A percentile compares a stretch with the other conserved stretches of the same genome.
These are phyloP conservation scores for Xiphophorus maculatus DNA, from an alignment of 2,113 vertebrate species.

Conservation along the genomic window DNA sequence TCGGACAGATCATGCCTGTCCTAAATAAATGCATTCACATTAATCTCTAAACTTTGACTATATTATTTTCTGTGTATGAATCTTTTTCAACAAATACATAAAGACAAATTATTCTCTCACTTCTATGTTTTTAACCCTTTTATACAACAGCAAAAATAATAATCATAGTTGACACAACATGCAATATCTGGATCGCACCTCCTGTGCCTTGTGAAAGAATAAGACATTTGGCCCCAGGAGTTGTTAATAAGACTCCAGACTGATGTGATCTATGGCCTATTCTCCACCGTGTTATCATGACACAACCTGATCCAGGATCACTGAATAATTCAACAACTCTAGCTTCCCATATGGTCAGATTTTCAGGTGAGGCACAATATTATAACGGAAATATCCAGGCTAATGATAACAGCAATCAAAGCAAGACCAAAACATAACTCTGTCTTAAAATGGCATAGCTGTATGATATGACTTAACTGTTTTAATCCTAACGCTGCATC, in stretches of 20 bases:
- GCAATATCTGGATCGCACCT: constrained; percentile 12
- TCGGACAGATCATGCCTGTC: no score
- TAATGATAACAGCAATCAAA: background rate
- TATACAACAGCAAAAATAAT: no score
- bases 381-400: constrained; percentile 11
- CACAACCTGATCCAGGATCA: constrained; percentile 58
- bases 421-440: background rate
- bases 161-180: background rate
- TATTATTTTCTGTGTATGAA: background rate
- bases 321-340: constrained; percentile 68
- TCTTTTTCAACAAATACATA: background rate
- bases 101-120: background rate
- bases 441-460: background rate
- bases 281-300: constrained; percentile 32
- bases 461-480: background rate
- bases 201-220: constrained; percentile 14
- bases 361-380: constrained; percentile 20
- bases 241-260: constrained; percentile 16
- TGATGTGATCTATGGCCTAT: constrained; percentile 50
- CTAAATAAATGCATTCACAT: no score
- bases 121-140: no score
- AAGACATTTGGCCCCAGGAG: background rate
- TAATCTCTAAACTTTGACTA: background rate
- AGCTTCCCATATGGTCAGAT: constrained; percentile 42
- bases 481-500: constrained; percentile 11